phyloP scores from a whole-genome alignment of 1,140 invertebrate genomes.

The Musca domestica region DNA sequence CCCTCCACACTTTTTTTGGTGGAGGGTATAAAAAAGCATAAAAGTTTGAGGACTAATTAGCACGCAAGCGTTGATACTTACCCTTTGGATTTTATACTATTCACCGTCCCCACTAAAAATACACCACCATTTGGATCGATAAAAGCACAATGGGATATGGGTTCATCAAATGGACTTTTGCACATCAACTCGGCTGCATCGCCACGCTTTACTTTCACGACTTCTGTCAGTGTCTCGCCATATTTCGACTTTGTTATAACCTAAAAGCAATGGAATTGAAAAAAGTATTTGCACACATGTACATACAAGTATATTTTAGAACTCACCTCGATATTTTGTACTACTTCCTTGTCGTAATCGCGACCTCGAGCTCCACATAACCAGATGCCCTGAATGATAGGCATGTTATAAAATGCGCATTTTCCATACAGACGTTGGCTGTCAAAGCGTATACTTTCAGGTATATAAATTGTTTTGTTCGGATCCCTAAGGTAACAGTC shows the following conservation, averaged over 20 bases:
- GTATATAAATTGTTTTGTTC: conserved; percentile 27
- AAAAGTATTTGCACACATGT: background rate
- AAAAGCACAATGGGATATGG: conserved; percentile 27
- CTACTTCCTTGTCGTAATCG: conserved; percentile 27
- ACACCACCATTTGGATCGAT: conserved; percentile 27
- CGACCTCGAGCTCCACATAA: conserved; percentile 26
- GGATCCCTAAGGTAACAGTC: conserved; percentile 28
- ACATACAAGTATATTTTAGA: background rate
- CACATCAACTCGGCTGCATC: conserved; percentile 25
- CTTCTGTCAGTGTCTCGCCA: conserved; percentile 24
- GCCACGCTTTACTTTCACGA: conserved; percentile 18
- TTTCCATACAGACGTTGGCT: conserved; percentile 17
- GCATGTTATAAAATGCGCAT: conserved; percentile 25
- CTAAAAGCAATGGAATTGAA: conserved; percentile 9
- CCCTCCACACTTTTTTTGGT: no score
- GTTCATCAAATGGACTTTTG: conserved; percentile 23
- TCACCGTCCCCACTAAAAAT: conserved; percentile 22
- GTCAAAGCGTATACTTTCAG: conserved; percentile 24
- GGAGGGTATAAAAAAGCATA: no score
- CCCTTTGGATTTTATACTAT: conserved; percentile 27
- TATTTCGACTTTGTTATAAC: conserved; percentile 23
- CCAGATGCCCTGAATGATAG: conserved; percentile 24
- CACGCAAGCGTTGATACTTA: background rate
- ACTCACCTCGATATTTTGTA: conserved; percentile 26
- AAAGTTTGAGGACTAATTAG: no score